Evolutionary conservation across 1,140 invertebrate genomes (phyloP).

Genomic region (Drosophila repleta): DNA sequence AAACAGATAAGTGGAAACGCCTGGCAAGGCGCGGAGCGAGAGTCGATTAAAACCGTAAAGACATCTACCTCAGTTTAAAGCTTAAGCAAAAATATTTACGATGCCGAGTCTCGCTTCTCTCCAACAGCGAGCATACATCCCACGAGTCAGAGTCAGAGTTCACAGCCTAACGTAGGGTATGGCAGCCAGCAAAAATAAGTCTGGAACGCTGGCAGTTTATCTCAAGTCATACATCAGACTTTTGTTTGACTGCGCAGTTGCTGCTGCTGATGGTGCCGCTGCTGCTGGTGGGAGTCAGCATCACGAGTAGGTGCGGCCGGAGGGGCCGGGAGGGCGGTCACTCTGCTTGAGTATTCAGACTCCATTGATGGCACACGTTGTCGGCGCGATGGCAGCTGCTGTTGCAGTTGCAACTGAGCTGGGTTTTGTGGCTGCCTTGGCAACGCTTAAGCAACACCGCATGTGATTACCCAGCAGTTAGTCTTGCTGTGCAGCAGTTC

Average conservation of each 20-base stretch:
- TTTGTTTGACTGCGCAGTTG: conserved; percentile 24
- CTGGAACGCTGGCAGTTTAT: conserved; percentile 49
- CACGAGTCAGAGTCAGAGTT: background rate
- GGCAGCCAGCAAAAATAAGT: conserved; percentile 7
- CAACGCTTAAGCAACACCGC: conserved; percentile 72
- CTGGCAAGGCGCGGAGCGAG: too few species aligned
- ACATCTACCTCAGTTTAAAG: background rate
- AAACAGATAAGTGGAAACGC: too few species aligned
- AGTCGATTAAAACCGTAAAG: too few species aligned
- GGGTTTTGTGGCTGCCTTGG: conserved; percentile 50
- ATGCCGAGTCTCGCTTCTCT: background rate
- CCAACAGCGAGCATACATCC: too few species aligned
- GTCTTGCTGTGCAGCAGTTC: conserved; percentile 41
- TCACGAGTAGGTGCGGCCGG: background rate
- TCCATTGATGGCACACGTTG: conserved; percentile 73
- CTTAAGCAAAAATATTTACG: background rate
- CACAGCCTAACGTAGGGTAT: conserved; percentile 14
- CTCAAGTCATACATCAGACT: conserved; percentile 64
- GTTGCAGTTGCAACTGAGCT: conserved; percentile 38
- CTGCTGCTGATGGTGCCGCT: background rate
- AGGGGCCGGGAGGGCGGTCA: conserved; percentile 13
- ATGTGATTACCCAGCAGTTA: conserved; percentile 81
- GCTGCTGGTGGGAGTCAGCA: conserved; percentile 17
- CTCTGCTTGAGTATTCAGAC: conserved; percentile 28
- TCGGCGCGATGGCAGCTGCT: conserved; percentile 36